phyloP scores from a whole-genome alignment of 2,113 vertebrate genomes.

The Herpailurus yagouaroundi region DNA sequence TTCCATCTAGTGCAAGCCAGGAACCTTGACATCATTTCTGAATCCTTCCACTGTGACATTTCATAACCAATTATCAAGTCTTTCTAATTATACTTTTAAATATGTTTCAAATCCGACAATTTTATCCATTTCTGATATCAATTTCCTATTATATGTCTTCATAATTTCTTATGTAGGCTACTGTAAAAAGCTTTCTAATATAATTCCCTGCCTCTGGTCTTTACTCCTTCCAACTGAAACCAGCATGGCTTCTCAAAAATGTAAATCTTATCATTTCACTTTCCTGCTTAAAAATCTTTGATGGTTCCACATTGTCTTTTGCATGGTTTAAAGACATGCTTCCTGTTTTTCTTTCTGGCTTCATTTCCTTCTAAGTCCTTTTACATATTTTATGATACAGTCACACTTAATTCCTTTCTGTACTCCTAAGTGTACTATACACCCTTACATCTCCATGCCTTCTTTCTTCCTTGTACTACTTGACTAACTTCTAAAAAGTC shows the following conservation, averaged over 20 bases:
- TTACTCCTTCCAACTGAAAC: not conserved
- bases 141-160: not conserved
- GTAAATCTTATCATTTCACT: conserved; percentile 6
- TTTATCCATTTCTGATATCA: not conserved
- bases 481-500: not conserved
- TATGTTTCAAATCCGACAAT: not conserved
- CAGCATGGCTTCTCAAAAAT: not conserved
- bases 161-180: not conserved
- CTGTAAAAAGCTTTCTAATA: not conserved
- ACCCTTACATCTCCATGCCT: not conserved
- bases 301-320: not conserved
- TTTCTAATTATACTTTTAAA: conserved; percentile 9
- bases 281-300: not conserved
- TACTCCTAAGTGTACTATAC: not conserved
- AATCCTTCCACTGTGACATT: not conserved
- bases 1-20: not conserved
- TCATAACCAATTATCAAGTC: not conserved
- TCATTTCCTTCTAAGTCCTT: not conserved
- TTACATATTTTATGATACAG: not conserved
- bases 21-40: not conserved
- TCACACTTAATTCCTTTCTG: not conserved
- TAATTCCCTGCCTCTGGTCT: not conserved
- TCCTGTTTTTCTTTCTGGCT: not conserved
- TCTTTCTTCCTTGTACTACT: not conserved
- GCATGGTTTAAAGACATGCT: not conserved